Base-by-base conservation (phyloP, 2,888 invertebrate species). In the Erebia aethiops region DNA sequence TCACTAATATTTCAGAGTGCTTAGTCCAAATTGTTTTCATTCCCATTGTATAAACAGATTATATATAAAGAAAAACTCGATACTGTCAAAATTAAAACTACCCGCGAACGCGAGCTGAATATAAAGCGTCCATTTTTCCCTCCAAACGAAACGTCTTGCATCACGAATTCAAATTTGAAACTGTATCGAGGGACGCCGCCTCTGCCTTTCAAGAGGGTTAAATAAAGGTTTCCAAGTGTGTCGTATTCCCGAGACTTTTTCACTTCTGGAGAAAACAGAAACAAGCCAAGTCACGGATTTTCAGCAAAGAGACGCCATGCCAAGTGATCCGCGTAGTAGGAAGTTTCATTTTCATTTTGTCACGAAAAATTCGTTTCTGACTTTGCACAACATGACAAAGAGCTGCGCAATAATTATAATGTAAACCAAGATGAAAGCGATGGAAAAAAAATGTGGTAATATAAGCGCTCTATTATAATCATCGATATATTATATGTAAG, bases 151-250 rank as follows among this genome's bases (percentile, higher is more conserved):
- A 77, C 75, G 77, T 71, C 75, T 71, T 71, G 78, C 77, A 76
- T 78, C 78, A 79, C 77, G 81, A 83, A 84, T 86, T 85, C 85
- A 85, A 86, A 86, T 85, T 84, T 82, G 81, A 80, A 83, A 84
- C 84, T 84, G 83, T 82, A 82, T 82, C 80, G 79, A 76, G 76
- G 78, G 71, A 71, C 60, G 65, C 26, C 13, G 65, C 13, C 49
- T 64, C 26, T 26, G 64, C 57, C 18, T 57, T 63, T 64, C 54
- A 49, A 57, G 69, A 69, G 69, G 69, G 69, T 69, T 69, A 56
- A 13, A 56, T 9, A 16, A 62, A 49, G 62, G 62, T 62, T 62
- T 13, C 62, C 46, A 62, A 21, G 11, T 13, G 8, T 62, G 14
- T 21, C 18, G 46, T 13, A 21, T 49, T 21, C 9, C 21, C 16